Percentiles rank a stretch among this genome's conserved stretches.
Conservation (phyloP, 2,797 vertebrate species). For the Poeciliopsis paucimaculata region DNA sequence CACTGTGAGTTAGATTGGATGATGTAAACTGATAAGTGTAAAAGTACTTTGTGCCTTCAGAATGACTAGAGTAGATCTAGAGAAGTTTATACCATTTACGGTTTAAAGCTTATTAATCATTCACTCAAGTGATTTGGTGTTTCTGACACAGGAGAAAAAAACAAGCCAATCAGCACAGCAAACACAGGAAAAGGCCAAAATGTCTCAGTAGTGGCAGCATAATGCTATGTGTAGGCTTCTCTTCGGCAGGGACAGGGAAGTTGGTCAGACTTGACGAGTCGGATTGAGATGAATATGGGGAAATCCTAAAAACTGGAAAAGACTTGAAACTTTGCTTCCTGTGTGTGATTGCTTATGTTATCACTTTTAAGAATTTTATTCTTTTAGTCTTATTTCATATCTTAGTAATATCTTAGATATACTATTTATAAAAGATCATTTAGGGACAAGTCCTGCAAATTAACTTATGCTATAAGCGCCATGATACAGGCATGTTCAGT, state of each 20-base stretch:
- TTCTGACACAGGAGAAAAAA: neutral
- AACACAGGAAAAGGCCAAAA: neutral
- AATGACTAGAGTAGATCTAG: neutral
- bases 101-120: neutral
- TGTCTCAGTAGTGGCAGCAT: neutral
- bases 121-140: neutral
- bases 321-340: neutral
- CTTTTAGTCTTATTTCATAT: too few relatives aligned
- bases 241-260: neutral
- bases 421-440: too few relatives aligned
- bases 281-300: slow-evolving; percentile 39
- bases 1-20: neutral
- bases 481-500: too few relatives aligned
- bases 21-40: neutral
- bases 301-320: slow-evolving; percentile 21
- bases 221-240: neutral
- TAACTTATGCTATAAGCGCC: too few relatives aligned
- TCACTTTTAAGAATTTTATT: too few relatives aligned
- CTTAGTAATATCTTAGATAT: too few relatives aligned
- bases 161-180: neutral
- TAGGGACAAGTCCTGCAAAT: too few relatives aligned
- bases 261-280: neutral
- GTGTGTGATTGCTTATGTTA: too few relatives aligned
- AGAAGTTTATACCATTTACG: neutral
- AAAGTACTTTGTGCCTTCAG: neutral